Evolutionary conservation across 2,888 invertebrate species (phyloP), one percentile per base, ranked within the genome.

Genomic region (Halocaridina rubra): DNA sequence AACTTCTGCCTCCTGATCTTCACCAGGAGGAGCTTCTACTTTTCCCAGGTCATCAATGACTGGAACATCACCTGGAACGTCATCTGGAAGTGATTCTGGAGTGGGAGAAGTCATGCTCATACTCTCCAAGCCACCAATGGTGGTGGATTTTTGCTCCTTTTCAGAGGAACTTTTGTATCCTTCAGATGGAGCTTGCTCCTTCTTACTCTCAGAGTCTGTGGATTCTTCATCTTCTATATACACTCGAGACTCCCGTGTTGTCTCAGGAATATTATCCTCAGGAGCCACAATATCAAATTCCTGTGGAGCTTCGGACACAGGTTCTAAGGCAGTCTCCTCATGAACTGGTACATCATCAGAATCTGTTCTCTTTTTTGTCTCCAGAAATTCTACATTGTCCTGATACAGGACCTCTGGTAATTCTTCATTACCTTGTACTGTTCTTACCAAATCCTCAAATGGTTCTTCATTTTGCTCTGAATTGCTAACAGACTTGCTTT

Each of bases 31-130:
- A 32, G n/a, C 69, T n/a, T 29, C 29, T 3, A 29, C 69, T 8
- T 27, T 67, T 27, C 30, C 69, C 16, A 30, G 19, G 32, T n/a
- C 32, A 32, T 69, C 32, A 22, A 22, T 22, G 10, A 22, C 19
- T 7, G 59, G 59, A 16, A 69, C 69, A n/a, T 69, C 69, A 22
- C 0, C 67, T 22, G 33, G 24, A 13, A 46, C 46, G n/a, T 74
- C 74, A 32, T 61, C 74, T 13, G 78, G 71, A 59, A 78, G 61
- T 16, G 74, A 30, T 22, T 78, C 71, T 19, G 84, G 84, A 39
- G 78, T 84, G 8, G 84, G 79, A n/a, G 84, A 84, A 29, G 84
- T 84, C 84, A 78, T 79, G 24, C 84, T 84, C 84, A 84, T 78
- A 53, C 57, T 79, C 46, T 84, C 82, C 2, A 82, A 19, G 16